Evolutionary conservation across 2,888 invertebrate genomes (phyloP), one percentile per base, ranked within the genome.

Genomic region (Nemotelus pantherinus): DNA sequence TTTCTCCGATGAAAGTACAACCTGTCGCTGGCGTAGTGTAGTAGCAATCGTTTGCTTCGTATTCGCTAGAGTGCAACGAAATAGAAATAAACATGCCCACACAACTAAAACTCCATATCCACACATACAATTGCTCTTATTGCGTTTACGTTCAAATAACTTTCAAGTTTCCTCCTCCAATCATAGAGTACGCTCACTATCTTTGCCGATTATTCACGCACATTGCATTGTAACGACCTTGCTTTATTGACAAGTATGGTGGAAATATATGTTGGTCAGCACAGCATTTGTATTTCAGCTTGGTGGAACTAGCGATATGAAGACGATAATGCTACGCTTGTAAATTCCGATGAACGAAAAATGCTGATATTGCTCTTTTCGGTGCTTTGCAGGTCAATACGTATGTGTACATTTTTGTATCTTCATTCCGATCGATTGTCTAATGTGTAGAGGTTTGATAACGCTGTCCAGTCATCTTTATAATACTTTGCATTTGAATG

Each of bases 1-100:
- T 65, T 65, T 65, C 65, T 47, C 65, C 65, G 65, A 65, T 45
- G 65, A 65, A 65, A 65, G 65, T 65, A 47, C 25, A 45, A 47
- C 41, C 25, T 9, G 47, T 3, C n/a, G 45, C 10, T 44, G 10
- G 6, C 10, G n/a, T 65, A 3, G 45, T 10, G 65, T 45, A 4
- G 7, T 6, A 41, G 45, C 2, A 45, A n/a, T 7, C 44, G 65
- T 65, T 58, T 5, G 58, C 58, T 25, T 58, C 58, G 25, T 2
- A 10, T 25, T 25, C 25, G 25, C 25, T 25, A 25, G 25, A 25
- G 25, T n/a, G 58, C 58, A 5, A 10, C 5, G 58, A n/a, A 7
- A n/a, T 45, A 65, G 45, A 47, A 65, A 45, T 65, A 50, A 7
- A 50, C 50, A 25, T 25, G 25, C 25, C 25, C 25, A 25, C 25